Evolutionary conservation across 23 tunicate species (phyloP), one percentile per base, ranked within the genome.

Genomic region (Phallusia fumigata): DNA sequence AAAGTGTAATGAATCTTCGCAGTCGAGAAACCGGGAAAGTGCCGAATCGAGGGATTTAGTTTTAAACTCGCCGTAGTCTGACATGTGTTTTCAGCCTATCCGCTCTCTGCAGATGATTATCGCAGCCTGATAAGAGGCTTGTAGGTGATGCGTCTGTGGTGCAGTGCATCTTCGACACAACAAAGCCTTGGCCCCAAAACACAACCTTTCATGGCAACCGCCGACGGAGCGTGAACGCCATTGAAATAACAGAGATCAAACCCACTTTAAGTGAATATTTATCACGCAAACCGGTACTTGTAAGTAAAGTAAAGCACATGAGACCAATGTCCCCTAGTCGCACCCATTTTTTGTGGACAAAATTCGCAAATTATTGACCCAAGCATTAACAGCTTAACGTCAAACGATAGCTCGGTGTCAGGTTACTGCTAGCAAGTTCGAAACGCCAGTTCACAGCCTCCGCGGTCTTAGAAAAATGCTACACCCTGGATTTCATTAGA

Each of bases 41-140:
- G 47, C 47, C 47, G 10, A 40, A 40, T 40, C 47, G 47, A 40
- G 47, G 47, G 47, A 40, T 40, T 40, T 40, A 40, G 47, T 40
- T 40, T 40, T 10, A 40, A 40, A 40, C 47, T 10, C 47, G 47
- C 10, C 47, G 47, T 40, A 40, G 11, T 21, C 16, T 22, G 69
- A 16, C 69, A 22, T 21, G 69, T 58, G 69, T 58, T 58, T 58
- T 58, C 69, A 58, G 69, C 28, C 69, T 6, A 58, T 58, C 69
- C 69, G 69, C 69, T 58, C 47, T 40, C 69, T 58, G 69, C 28
- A 58, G 69, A 58, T 58, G 69, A 58, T 58, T 58, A 58, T 58
- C 69, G 69, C 69, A 58, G 13, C 69, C 69, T 58, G 69, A 58
- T 58, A 58, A 58, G 69, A 58, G 69, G 69, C 69, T 58, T 58